Evolutionary conservation across 2,888 invertebrate genomes (phyloP).

Genomic region (Idaea dimidiata): DNA sequence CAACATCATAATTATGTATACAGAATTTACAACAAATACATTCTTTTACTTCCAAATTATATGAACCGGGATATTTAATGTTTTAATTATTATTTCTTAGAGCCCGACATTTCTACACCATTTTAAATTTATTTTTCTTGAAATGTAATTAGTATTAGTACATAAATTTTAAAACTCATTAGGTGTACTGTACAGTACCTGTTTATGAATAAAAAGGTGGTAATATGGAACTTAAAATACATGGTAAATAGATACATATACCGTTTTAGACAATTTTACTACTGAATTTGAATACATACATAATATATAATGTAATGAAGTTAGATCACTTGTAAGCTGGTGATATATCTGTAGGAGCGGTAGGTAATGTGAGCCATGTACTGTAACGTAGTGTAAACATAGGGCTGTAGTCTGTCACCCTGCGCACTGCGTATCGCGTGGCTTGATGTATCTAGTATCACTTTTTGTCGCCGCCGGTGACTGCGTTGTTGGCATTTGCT

Average conservation of each 20-base stretch:
- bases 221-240: too few species aligned
- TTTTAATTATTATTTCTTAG: neutral
- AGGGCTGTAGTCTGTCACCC: constrained; percentile 3
- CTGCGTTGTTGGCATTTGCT: constrained; percentile 31
- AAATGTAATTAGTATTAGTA: neutral
- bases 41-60: neutral
- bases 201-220: too few species aligned
- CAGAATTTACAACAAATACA: neutral
- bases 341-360: too few species aligned
- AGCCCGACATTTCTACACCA: neutral
- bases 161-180: too few species aligned
- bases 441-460: constrained; percentile 31
- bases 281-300: too few species aligned
- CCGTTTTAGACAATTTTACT: too few species aligned
- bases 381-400: neutral
- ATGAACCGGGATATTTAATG: neutral
- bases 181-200: too few species aligned
- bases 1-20: too few species aligned
- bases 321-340: too few species aligned
- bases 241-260: too few species aligned
- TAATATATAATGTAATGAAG: too few species aligned
- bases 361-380: too few species aligned
- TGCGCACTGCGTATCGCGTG: constrained; percentile 3
- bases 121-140: neutral
- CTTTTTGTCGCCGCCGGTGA: constrained; percentile 56